Evolutionary conservation across 2,797 vertebrate species (phyloP).

Genomic region (Podarcis siculus): DNA sequence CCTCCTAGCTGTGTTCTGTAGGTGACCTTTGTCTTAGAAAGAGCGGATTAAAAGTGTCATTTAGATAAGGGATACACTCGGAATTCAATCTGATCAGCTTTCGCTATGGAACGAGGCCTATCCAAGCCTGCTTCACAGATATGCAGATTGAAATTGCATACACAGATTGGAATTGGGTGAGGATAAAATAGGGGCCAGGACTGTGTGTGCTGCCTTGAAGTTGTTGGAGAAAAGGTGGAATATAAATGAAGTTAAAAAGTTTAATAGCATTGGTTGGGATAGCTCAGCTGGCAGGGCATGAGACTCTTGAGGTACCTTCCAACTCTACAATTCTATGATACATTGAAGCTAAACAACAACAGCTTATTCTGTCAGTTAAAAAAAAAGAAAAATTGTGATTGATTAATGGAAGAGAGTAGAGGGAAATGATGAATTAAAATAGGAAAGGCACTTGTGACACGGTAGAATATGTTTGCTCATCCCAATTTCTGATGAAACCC

Average conservation of each 20-base stretch:
- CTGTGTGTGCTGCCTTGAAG: neutral
- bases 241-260: neutral
- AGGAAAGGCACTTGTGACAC: neutral
- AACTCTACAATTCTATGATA: neutral
- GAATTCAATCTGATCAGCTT: neutral
- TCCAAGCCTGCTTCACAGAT: neutral
- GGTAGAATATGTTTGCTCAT: neutral
- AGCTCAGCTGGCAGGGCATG: too few species aligned
- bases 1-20: conserved; percentile 56
- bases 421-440: neutral
- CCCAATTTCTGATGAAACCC: conserved; percentile 41
- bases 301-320: too few species aligned
- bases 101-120: neutral
- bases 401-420: neutral
- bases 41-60: conserved; percentile 33
- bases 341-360: neutral
- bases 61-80: neutral
- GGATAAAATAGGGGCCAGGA: too few species aligned
- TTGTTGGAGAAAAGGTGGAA: neutral
- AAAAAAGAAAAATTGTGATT: neutral
- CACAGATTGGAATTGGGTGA: neutral
- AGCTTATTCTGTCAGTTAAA: neutral
- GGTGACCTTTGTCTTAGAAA: conserved; percentile 65
- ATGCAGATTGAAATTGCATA: neutral
- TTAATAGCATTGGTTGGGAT: too few species aligned